These are phyloP conservation scores for Ascidia mentula DNA, from an alignment of 23 tunicate species.

Conservation along the genomic window DNA sequence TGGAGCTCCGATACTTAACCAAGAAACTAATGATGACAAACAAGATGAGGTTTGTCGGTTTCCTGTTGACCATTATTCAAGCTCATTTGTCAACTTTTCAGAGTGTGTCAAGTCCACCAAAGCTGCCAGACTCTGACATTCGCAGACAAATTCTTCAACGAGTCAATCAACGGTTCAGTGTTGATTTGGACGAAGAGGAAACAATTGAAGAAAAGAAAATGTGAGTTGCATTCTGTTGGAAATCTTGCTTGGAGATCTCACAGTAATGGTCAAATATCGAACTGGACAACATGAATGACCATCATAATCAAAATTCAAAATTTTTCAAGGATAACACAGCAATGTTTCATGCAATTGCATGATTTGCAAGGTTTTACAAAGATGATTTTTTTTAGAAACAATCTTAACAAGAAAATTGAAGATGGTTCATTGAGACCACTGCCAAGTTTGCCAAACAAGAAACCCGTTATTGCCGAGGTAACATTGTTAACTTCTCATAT, in stretches of 20 bases:
- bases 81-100: background rate
- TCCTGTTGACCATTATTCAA: background rate
- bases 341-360: background rate
- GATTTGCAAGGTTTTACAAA: too few relatives aligned
- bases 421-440: background rate
- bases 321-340: too few relatives aligned
- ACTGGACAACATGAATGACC: too few relatives aligned
- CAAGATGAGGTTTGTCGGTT: conserved; percentile 23
- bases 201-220: background rate
- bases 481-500: too few relatives aligned
- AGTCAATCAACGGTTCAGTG: conserved; percentile 67
- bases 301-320: too few relatives aligned
- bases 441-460: conserved; percentile 1
- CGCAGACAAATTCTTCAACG: conserved; percentile 51
- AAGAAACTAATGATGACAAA: conserved; percentile 11
- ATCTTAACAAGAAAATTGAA: background rate
- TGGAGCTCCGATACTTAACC: conserved; percentile 45
- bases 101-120: background rate
- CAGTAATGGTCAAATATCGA: too few relatives aligned
- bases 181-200: conserved; percentile 56
- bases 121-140: conserved; percentile 12
- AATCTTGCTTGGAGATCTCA: background rate
- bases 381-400: too few relatives aligned
- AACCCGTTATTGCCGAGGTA: background rate
- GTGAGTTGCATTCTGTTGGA: background rate